Base-by-base conservation (phyloP, 2,888 invertebrate genomes). In the Nasonia oneida region DNA sequence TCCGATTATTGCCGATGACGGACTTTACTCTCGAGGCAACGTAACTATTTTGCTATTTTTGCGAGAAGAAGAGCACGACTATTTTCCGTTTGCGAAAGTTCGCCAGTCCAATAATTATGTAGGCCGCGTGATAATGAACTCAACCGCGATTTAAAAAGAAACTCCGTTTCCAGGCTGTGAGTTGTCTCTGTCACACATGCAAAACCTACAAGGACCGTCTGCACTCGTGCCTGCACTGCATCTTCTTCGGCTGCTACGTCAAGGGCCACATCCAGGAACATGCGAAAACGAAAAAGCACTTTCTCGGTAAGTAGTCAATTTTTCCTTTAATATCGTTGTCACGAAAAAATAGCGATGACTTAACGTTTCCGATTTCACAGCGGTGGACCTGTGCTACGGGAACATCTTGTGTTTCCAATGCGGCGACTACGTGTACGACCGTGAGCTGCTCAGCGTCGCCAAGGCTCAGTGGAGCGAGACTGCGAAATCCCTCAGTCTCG, bases 351-450 rank as follows among this genome's bases (percentile, higher is more conserved):
- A 70, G 29, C 3, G 33, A 71, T 29, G 29, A 73, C 23, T 33
- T 92, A 23, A 23, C 12, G 15, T 6, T 18, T 29, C 8, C 5
- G 2, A 15, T 57, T 8, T 3, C 6, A 2, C 90, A 95, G 97
- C 98, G 85, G 95, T 99, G 90, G 99, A 99, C 92, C 94, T 99
- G 78, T 96, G 95, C 82, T 98, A 97, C 94, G 99, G 99, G 73
- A 97, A 97, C 92, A 95, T 99, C 14, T 97, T 96, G 93, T 99
- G 99, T 93, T 96, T 96, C 91, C 96, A 96, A 90, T 99, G 99
- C 93, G 96, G 96, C 87, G 99, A 99, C 93, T 99, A 98, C 93
- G 96, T 98, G 78, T 99, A 98, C 94, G 98, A 98, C 92, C 94
- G 95, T 86, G 97, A 97, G 89, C 85, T 93, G 77, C 89, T 94